Evolutionary conservation across 2,113 vertebrate genomes (phyloP).

Genomic region (Sprattus sprattus): DNA sequence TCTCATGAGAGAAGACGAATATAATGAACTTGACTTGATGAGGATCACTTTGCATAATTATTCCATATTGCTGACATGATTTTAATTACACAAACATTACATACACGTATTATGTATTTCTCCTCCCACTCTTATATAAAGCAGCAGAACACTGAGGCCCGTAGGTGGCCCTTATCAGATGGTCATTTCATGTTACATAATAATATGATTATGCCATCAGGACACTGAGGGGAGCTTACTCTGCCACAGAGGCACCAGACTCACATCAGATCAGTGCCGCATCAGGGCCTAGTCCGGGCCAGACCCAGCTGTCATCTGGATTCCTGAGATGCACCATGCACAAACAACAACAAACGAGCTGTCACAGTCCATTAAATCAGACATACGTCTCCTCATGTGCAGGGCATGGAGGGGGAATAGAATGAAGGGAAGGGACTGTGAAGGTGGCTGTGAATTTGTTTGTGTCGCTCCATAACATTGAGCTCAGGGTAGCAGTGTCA

Average conservation of each 20-base stretch:
- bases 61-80: background rate
- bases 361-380: background rate
- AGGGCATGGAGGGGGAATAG: background rate
- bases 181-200: slow-evolving; percentile 18
- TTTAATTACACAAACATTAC: background rate
- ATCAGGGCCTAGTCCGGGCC: background rate
- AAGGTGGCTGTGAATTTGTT: too few relatives aligned
- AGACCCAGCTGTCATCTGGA: background rate
- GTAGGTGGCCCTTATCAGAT: background rate
- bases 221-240: background rate
- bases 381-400: too few relatives aligned
- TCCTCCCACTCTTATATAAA: background rate
- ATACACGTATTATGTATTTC: background rate
- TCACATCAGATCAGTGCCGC: background rate
- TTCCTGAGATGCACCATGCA: background rate
- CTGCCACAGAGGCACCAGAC: background rate
- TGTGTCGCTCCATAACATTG: too few relatives aligned
- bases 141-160: background rate
- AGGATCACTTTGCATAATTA: background rate
- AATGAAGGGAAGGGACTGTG: too few relatives aligned
- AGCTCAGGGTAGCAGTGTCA: too few relatives aligned
- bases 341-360: background rate
- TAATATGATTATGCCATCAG: slow-evolving; percentile 11
- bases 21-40: background rate
- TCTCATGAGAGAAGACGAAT: background rate